Evolutionary conservation across 1,140 invertebrate genomes (phyloP).

Genomic region (Oscheius sp.): DNA sequence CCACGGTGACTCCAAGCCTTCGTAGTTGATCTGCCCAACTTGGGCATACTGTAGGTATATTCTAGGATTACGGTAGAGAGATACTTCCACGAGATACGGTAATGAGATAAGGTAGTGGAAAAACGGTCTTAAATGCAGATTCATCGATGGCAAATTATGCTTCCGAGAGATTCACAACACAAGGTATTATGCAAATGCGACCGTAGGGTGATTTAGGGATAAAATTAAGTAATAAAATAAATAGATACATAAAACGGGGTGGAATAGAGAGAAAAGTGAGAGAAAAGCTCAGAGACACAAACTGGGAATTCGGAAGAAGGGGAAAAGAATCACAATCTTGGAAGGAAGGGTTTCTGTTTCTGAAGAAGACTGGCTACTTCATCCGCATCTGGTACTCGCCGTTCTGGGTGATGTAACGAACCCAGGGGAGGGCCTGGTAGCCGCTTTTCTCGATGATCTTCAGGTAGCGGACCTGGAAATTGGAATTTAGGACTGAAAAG

Average conservation of each 20-base stretch:
- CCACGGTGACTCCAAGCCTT: too few relatives aligned
- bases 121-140: too few relatives aligned
- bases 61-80: too few relatives aligned
- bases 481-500: neutral
- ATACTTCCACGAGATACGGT: too few relatives aligned
- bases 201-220: neutral
- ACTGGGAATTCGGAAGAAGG: conserved; percentile 1
- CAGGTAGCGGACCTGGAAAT: conserved; percentile 77
- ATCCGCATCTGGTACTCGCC: conserved; percentile 95
- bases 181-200: too few relatives aligned
- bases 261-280: neutral
- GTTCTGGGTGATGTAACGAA: conserved; percentile 92
- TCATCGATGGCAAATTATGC: conserved; percentile 10
- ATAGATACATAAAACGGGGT: conserved; percentile 22
- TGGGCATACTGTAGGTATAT: too few relatives aligned
- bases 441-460: conserved; percentile 99
- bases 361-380: conserved; percentile 28
- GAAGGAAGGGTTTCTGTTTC: neutral
- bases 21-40: too few relatives aligned
- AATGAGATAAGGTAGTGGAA: too few relatives aligned
- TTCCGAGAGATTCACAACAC: neutral
- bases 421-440: conserved; percentile 98
- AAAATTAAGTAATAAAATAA: conserved; percentile 8
- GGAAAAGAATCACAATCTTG: neutral
- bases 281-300: conserved; percentile 15